Percentiles rank a stretch among this genome's conserved stretches.
phyloP scores from a whole-genome alignment of 1,140 invertebrate species.

The Trigoniulus corallinus region DNA sequence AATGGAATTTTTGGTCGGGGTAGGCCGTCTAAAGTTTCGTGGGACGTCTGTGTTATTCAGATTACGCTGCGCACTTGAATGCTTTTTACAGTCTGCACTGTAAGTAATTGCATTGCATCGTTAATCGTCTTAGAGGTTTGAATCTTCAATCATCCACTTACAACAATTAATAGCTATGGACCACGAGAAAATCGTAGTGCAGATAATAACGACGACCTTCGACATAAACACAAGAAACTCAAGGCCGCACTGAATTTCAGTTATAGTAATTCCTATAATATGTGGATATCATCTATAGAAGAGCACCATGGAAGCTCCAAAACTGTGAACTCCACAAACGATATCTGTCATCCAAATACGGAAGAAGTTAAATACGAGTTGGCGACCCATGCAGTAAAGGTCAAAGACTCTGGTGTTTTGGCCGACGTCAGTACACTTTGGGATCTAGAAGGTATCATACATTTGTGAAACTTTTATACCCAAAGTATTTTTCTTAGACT shows the following conservation, averaged over 20 bases:
- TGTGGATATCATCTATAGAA: background rate
- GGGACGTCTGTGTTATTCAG: constrained; percentile 36
- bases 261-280: background rate
- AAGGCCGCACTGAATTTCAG: too few species aligned
- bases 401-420: constrained; percentile 31
- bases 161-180: background rate
- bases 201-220: background rate
- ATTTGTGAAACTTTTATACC: background rate
- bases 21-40: constrained; percentile 36
- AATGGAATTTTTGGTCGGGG: constrained; percentile 31
- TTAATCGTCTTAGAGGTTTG: background rate
- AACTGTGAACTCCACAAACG: background rate
- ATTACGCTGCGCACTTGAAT: constrained; percentile 10
- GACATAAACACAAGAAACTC: background rate
- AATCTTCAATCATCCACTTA: background rate
- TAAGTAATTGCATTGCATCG: background rate
- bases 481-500: background rate
- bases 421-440: constrained; percentile 32
- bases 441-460: constrained; percentile 21
- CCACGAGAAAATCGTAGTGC: background rate
- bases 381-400: constrained; percentile 35
- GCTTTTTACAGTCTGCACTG: constrained; percentile 5
- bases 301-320: too few species aligned
- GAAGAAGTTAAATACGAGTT: constrained; percentile 25
- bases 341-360: background rate